These are phyloP conservation scores for Euclidia mi DNA, from an alignment of 2,888 invertebrate species.

Conservation along the genomic window DNA sequence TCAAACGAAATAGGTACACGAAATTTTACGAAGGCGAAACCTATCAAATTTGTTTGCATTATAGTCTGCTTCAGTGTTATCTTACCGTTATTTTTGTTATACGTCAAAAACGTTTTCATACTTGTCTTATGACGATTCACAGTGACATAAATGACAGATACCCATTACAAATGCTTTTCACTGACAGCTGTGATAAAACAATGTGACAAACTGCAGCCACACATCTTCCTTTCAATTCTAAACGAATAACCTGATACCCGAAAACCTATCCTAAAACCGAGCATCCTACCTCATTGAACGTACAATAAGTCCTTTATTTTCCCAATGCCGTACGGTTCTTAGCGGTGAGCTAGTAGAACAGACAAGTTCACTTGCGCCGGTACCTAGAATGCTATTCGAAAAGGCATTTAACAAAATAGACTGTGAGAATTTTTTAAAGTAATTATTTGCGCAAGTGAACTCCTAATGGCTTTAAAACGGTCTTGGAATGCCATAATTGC, in stretches of 20 bases:
- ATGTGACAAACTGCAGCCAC: no score
- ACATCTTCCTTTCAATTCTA: no score
- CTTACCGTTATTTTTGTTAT: no score
- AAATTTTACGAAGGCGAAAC: no score
- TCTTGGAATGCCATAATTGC: slow-evolving; percentile 37
- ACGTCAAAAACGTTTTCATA: no score
- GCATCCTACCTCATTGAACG: slow-evolving; percentile 43
- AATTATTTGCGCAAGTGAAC: slow-evolving; percentile 52
- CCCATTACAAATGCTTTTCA: no score
- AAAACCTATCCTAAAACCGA: slow-evolving; percentile 37
- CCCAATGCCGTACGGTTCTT: slow-evolving; percentile 50
- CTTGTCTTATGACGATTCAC: no score
- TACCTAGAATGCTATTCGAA: slow-evolving; percentile 56
- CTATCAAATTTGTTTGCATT: no score
- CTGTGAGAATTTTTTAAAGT: slow-evolving; percentile 57
- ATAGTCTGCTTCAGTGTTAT: no score
- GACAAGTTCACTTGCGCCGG: slow-evolving; percentile 45
- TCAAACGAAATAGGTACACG: no score
- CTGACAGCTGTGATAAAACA: no score
- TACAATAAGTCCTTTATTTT: slow-evolving; percentile 56
- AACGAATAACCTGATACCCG: not conserved
- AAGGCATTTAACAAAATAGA: slow-evolving; percentile 69
- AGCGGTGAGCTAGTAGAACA: slow-evolving; percentile 29
- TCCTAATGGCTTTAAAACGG: slow-evolving; percentile 48
- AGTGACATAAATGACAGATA: no score